Percentiles rank a stretch among this genome's conserved stretches.
phyloP scores from a whole-genome alignment of 2,888 invertebrate genomes.

The Rhimphoctona megacephalus region DNA sequence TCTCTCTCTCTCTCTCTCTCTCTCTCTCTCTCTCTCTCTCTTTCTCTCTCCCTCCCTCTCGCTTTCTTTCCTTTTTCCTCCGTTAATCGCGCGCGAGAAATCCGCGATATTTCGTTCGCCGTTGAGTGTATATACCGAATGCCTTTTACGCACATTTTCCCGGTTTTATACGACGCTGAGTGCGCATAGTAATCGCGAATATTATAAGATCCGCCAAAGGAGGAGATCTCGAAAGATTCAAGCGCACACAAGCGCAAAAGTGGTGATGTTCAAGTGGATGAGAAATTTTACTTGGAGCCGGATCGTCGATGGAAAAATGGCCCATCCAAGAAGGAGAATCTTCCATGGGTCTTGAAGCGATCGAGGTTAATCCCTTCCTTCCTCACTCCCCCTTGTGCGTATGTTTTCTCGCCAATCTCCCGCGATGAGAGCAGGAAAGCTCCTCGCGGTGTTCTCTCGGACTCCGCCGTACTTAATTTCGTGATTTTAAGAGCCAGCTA shows the following conservation, averaged over 20 bases:
- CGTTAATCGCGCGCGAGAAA: conserved; percentile 28
- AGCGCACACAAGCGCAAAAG: background rate
- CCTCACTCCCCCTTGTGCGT: conserved; percentile 12
- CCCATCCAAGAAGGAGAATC: conserved; percentile 52
- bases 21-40: background rate
- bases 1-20: background rate
- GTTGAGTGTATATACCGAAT: conserved; percentile 33
- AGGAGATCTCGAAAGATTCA: conserved; percentile 59
- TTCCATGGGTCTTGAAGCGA: conserved; percentile 38
- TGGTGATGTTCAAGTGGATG: conserved; percentile 45
- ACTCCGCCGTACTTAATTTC: conserved; percentile 38
- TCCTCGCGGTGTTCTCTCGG: conserved; percentile 18
- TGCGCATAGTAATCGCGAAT: conserved; percentile 74
- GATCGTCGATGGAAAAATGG: conserved; percentile 55
- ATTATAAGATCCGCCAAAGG: conserved; percentile 73
- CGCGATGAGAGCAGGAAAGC: conserved; percentile 55
- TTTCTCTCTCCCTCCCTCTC: background rate
- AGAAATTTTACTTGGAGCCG: conserved; percentile 68
- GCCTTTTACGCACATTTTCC: conserved; percentile 64
- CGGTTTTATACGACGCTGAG: conserved; percentile 69
- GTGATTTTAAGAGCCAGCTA: conserved; percentile 60
- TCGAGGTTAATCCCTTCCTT: conserved; percentile 62
- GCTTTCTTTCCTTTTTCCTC: no score
- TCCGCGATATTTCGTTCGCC: conserved; percentile 24
- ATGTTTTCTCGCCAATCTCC: conserved; percentile 45